Evolutionary conservation across 2,113 vertebrate species (phyloP).

Genomic region (Pogonocichla stellata): DNA sequence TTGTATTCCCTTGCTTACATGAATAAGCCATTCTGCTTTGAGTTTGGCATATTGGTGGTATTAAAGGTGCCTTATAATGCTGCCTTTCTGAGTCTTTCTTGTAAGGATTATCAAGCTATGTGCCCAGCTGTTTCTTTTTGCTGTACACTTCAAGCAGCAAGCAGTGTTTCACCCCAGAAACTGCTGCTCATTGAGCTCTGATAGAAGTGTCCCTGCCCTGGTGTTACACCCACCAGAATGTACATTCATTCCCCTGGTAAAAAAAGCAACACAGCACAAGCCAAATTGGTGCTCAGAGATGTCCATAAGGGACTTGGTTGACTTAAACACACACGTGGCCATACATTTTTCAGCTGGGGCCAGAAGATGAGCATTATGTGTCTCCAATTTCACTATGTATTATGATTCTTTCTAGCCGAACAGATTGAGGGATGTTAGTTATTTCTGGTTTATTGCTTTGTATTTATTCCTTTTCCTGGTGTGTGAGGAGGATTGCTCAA

Average conservation of each 20-base stretch:
- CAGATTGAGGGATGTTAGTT: neutral
- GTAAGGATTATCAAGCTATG: neutral
- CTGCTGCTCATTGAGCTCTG: neutral
- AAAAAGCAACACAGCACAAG: neutral
- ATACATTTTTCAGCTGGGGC: neutral
- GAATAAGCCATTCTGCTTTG: neutral
- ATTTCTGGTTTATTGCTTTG: neutral
- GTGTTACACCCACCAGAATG: neutral
- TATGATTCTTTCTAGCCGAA: neutral
- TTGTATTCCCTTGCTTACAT: neutral
- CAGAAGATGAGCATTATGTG: neutral
- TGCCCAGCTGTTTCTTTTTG: neutral
- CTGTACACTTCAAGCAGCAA: neutral
- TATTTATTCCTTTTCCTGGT: neutral
- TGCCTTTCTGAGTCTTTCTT: neutral
- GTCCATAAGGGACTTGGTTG: neutral
- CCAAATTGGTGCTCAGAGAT: neutral
- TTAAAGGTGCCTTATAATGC: neutral
- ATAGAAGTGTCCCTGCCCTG: neutral
- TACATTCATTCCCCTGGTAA: neutral
- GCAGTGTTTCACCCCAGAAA: neutral
- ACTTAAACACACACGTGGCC: neutral
- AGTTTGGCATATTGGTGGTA: neutral
- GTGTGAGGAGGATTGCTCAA: neutral
- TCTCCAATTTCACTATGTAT: neutral